Evolutionary conservation across 1,140 invertebrate genomes (phyloP).

Genomic region (Sitobion miscanthi): DNA sequence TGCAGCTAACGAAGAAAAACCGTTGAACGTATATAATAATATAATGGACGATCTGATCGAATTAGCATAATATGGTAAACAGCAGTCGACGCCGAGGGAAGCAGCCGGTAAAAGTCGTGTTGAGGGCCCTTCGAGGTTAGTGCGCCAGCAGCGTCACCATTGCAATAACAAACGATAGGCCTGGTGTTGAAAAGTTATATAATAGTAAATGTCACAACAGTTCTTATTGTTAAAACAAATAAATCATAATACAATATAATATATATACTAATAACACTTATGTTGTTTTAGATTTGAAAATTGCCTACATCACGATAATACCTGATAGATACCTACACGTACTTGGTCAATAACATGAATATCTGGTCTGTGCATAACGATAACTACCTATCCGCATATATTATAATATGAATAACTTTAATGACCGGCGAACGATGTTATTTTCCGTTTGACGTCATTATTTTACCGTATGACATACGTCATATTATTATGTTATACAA

Average conservation of each 20-base stretch:
- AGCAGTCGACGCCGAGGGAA: not conserved
- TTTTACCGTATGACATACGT: not conserved
- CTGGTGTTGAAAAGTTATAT: not conserved
- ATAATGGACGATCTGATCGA: no score
- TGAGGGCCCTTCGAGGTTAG: not conserved
- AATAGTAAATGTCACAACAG: not conserved
- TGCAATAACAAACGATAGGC: not conserved
- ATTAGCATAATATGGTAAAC: not conserved
- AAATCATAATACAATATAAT: not conserved
- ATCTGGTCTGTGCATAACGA: not conserved
- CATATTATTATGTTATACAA: not conserved
- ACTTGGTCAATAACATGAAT: not conserved
- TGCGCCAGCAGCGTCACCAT: no score
- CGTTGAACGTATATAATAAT: no score
- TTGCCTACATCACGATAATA: not conserved
- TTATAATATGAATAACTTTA: not conserved
- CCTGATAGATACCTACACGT: no score
- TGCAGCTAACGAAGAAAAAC: not conserved
- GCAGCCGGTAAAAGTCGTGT: not conserved
- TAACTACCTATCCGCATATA: not conserved
- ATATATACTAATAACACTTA: not conserved
- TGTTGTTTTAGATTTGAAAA: not conserved
- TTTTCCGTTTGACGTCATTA: not conserved
- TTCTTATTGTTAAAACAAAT: not conserved
- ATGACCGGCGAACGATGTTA: not conserved